phyloP scores from a whole-genome alignment of 1,140 invertebrate species.

The Babylonia areolata region DNA sequence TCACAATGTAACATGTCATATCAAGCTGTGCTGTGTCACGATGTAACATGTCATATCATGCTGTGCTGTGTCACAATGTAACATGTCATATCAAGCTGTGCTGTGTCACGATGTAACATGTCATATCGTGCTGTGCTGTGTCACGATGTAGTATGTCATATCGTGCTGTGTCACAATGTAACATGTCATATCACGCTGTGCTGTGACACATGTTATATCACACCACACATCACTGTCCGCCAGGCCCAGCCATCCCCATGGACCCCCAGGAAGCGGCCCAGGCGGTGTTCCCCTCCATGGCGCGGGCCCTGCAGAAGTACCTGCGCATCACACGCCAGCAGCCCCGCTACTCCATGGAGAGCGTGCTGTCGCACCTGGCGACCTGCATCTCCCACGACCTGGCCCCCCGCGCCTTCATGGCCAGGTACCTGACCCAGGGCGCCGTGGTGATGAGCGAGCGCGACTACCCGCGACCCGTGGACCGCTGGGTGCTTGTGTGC shows the following conservation, averaged over 20 bases:
- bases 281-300: slow-evolving; percentile 98
- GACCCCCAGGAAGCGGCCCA: slow-evolving; percentile 97
- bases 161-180: too few species aligned
- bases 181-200: too few species aligned
- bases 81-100: too few species aligned
- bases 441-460: slow-evolving; percentile 72
- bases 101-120: too few species aligned
- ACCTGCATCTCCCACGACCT: slow-evolving; percentile 94
- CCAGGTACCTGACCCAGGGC: slow-evolving; percentile 79
- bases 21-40: too few species aligned
- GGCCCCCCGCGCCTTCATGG: slow-evolving; percentile 93
- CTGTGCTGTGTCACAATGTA: too few species aligned
- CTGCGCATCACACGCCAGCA: slow-evolving; percentile 95
- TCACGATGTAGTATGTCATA: too few species aligned
- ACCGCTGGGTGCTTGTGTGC: slow-evolving; percentile 94
- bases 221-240: too few species aligned
- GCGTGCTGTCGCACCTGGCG: slow-evolving; percentile 90
- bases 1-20: too few species aligned
- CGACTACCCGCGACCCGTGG: slow-evolving; percentile 53
- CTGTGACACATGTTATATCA: not conserved
- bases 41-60: too few species aligned
- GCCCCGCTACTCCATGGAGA: slow-evolving; percentile 94
- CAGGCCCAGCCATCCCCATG: slow-evolving; percentile 83
- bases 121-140: too few species aligned
- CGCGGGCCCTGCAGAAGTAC: slow-evolving; percentile 96